phyloP scores from a whole-genome alignment of 2,888 invertebrate genomes.

The Pterobdella sp. region DNA sequence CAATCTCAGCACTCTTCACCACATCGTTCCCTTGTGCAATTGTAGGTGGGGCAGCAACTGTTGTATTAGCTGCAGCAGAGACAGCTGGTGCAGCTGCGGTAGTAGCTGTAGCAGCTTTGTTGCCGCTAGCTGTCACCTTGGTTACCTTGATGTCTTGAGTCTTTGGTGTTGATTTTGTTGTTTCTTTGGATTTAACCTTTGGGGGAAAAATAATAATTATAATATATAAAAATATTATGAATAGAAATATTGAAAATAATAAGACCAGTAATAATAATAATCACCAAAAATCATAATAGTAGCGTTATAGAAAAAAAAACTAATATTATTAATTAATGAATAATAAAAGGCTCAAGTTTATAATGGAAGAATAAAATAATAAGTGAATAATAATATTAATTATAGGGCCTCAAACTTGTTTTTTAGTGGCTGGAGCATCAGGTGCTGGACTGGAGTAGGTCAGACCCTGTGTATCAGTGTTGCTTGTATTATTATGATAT shows the following conservation, averaged over 20 bases:
- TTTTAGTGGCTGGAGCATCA: neutral
- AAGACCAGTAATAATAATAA: neutral
- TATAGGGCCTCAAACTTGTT: neutral
- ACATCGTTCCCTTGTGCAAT: neutral
- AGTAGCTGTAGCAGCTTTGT: neutral
- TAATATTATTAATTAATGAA: neutral
- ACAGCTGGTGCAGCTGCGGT: neutral
- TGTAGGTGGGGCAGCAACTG: neutral
- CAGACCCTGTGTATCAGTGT: neutral
- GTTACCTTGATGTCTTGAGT: neutral
- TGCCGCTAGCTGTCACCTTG: constrained; percentile 7
- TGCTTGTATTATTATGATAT: no score
- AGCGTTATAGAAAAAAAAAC: neutral
- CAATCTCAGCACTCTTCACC: constrained; percentile 27
- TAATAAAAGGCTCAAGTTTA: neutral
- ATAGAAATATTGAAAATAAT: no score
- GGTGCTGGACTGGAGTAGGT: neutral
- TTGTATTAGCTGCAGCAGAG: neutral
- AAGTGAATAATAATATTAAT: neutral
- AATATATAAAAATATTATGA: neutral
- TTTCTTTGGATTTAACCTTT: neutral
- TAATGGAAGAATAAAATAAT: neutral
- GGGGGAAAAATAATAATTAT: neutral
- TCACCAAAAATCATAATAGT: neutral
- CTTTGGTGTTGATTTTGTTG: neutral